A percentile compares a stretch with the other conserved stretches of the same genome.
Conservation (phyloP, 1,140 invertebrate genomes). For the Helicoverpa zea region DNA sequence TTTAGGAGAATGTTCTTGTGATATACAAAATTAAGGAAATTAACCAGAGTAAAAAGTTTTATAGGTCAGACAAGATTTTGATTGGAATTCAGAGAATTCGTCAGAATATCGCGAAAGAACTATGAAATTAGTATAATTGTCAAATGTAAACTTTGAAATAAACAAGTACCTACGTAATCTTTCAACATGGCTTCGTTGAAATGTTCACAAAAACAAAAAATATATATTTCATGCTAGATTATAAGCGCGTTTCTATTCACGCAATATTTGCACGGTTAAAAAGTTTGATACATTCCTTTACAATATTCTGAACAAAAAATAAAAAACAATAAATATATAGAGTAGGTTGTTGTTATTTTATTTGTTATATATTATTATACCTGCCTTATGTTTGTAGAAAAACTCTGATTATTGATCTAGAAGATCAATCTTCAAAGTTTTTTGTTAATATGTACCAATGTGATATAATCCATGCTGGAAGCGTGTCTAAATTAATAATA, state of each 20-base stretch:
- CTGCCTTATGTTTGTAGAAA: neutral
- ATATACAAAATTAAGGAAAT: too few species aligned
- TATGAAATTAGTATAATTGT: neutral
- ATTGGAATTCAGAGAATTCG: too few species aligned
- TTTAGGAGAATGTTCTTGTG: too few species aligned
- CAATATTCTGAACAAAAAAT: neutral
- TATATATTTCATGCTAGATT: neutral
- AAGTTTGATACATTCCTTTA: constrained; percentile 41
- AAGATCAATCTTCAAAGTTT: constrained; percentile 10
- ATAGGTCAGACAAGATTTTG: too few species aligned
- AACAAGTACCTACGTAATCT: too few species aligned
- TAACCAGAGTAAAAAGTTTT: too few species aligned
- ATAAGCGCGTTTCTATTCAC: neutral
- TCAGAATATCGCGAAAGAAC: too few species aligned
- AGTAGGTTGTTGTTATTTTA: constrained; percentile 16
- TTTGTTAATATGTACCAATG: constrained; percentile 1
- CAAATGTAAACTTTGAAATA: neutral
- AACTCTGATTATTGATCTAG: constrained; percentile 20
- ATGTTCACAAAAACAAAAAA: neutral
- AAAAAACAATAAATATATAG: neutral
- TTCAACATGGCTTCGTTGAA: neutral
- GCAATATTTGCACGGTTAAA: constrained; percentile 3
- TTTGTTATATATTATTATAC: constrained; percentile 3
- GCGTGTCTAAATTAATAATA: neutral
- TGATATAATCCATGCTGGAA: constrained; percentile 31